Conservation (phyloP, 2,797 vertebrate genomes). For the Micropoecilia bifurca region DNA sequence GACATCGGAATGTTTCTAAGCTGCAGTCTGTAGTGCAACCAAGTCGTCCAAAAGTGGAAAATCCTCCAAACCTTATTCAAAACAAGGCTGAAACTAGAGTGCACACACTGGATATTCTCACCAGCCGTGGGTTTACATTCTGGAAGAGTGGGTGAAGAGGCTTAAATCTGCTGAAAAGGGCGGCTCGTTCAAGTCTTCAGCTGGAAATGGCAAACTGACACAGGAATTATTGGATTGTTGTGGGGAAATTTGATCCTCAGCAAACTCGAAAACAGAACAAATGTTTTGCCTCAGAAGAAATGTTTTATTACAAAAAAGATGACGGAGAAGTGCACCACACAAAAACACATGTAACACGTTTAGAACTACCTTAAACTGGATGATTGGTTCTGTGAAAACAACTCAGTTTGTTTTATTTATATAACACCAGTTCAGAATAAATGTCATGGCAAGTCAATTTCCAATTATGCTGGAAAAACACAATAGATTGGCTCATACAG, state of each 20-base stretch:
- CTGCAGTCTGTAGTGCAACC: slow-evolving; percentile 13
- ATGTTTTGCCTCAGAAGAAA: slow-evolving; percentile 10
- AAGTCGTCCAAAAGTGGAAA: slow-evolving; percentile 44
- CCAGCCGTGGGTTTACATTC: slow-evolving; percentile 40
- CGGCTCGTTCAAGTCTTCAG: slow-evolving; percentile 22
- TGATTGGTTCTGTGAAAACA: not conserved
- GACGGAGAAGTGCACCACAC: not conserved
- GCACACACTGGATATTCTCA: slow-evolving; percentile 36
- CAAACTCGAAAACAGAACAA: slow-evolving; percentile 8
- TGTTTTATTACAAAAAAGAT: not conserved
- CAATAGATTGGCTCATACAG: not conserved
- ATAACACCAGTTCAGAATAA: not conserved
- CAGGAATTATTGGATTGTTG: slow-evolving; percentile 28
- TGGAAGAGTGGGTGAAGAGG: slow-evolving; percentile 54
- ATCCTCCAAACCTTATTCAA: slow-evolving; percentile 54
- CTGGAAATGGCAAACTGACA: slow-evolving; percentile 37
- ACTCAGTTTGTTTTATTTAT: not conserved
- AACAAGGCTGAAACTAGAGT: slow-evolving; percentile 33
- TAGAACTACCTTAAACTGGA: not conserved
- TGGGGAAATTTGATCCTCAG: slow-evolving; percentile 23
- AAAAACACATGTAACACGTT: not conserved
- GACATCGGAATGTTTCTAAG: slow-evolving; percentile 22
- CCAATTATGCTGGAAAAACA: not conserved
- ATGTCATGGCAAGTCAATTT: not conserved
- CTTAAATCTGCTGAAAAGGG: slow-evolving; percentile 51